These are phyloP conservation scores for Equus przewalskii DNA, from an alignment of 2,113 vertebrate species.

Conservation along the genomic window DNA sequence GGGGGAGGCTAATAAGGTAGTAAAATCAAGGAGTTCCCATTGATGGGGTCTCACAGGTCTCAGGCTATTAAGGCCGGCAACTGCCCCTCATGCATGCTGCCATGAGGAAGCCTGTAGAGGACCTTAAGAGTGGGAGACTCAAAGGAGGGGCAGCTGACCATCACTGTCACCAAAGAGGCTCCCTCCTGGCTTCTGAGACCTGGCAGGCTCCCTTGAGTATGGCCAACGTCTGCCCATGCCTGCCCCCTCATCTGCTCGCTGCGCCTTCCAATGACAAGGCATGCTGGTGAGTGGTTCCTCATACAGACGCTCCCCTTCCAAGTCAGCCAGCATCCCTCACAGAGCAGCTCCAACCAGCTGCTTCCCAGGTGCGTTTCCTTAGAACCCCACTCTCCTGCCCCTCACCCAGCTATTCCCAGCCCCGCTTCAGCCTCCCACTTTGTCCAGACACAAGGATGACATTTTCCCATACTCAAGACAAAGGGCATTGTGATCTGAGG, in stretches of 20 bases:
- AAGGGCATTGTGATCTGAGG: background rate
- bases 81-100: rapidly evolving
- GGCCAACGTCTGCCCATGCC: background rate
- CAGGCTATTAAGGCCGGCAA: background rate
- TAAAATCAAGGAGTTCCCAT: background rate
- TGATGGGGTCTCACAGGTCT: background rate
- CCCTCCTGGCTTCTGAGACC: background rate
- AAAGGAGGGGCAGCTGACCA: background rate
- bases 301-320: background rate
- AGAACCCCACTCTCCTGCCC: background rate
- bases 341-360: background rate
- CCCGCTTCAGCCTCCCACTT: background rate
- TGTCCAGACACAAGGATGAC: background rate
- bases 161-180: background rate
- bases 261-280: background rate
- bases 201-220: background rate
- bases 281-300: background rate
- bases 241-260: background rate
- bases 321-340: background rate
- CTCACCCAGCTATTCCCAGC: background rate
- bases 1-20: background rate
- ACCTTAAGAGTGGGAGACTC: background rate
- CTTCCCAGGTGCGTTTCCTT: background rate
- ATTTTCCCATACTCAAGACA: background rate
- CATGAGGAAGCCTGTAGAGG: background rate